Base-by-base conservation (phyloP, 2,888 invertebrate species). In the Lamellibrachia satsuma region DNA sequence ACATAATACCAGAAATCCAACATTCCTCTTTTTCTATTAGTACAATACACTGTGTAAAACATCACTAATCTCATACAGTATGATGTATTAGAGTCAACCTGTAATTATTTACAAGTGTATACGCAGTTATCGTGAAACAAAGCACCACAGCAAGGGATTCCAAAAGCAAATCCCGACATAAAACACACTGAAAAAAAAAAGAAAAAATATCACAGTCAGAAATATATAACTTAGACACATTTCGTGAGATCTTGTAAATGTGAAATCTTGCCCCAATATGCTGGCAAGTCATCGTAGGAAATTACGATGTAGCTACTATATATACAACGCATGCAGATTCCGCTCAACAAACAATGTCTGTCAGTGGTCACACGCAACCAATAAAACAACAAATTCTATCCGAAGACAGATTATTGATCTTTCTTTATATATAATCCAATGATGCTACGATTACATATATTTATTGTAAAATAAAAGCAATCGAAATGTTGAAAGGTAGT, bases 61-160 rank as follows among this genome's bases (percentile, higher is more conserved):
- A 75, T 11, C 15, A 75, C 75, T 75, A 75, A 75, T 75, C n/a
- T 75, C 75, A 75, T 22, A 75, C 22, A n/a, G 39, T 39, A 39
- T 39, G 39, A 39, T 39, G 39, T 39, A 39, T 39, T n/a, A 6
- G 75, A 75, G 6, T 75, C 6, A 75, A 75, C 75, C 75, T 75
- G 75, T 75, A 75, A 15, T 22, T 22, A n/a, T 75, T 22, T 22
- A 75, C 2, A 75, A 15, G 3, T 75, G 9, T 75, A 75, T 15
- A 75, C 6, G n/a, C 75, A 75, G 22, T 6, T 75, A 75, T 1
- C 39, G 39, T 39, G 39, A 39, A 75, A 75, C 75, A 75, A 75
- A 75, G 75, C 75, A 75, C 75, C 75, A 75, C 75, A 75, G 75
- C 75, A 75, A 75, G 3, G 75, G 75, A 75, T 75, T 75, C n/a